phyloP scores from a whole-genome alignment of 2,797 vertebrate species.

The Cebuella pygmaea region DNA sequence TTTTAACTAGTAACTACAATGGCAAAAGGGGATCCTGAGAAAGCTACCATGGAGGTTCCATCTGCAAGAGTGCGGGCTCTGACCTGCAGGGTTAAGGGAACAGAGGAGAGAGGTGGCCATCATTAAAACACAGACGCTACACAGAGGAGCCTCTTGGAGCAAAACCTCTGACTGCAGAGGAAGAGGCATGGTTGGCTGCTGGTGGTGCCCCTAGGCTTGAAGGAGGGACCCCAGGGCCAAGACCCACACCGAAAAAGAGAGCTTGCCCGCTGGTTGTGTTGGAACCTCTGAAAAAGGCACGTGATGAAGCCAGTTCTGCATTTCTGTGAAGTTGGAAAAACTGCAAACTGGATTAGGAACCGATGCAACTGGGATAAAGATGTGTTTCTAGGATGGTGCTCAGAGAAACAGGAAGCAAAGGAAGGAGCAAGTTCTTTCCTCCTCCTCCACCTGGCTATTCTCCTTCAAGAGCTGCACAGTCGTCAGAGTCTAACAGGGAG shows the following conservation, averaged over 20 bases:
- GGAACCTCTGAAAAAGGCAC: not conserved
- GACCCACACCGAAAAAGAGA: not conserved
- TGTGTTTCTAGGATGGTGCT: not conserved
- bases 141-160: not conserved
- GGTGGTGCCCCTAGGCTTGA: not conserved
- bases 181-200: not conserved
- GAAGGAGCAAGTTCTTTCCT: not conserved
- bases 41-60: not conserved
- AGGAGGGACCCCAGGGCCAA: not conserved
- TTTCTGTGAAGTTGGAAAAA: not conserved
- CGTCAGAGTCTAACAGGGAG: not conserved
- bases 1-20: not conserved
- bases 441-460: not conserved
- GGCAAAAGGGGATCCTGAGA: not conserved
- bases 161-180: not conserved
- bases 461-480: not conserved
- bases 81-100: not conserved
- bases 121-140: not conserved
- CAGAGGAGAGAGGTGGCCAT: not conserved
- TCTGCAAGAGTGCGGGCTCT: fast-evolving
- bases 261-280: not conserved
- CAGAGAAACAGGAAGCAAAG: not conserved
- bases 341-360: not conserved
- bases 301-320: not conserved
- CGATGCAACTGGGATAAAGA: not conserved